Evolutionary conservation across 2,888 invertebrate species (phyloP).

Genomic region (Abrostola tripartita): DNA sequence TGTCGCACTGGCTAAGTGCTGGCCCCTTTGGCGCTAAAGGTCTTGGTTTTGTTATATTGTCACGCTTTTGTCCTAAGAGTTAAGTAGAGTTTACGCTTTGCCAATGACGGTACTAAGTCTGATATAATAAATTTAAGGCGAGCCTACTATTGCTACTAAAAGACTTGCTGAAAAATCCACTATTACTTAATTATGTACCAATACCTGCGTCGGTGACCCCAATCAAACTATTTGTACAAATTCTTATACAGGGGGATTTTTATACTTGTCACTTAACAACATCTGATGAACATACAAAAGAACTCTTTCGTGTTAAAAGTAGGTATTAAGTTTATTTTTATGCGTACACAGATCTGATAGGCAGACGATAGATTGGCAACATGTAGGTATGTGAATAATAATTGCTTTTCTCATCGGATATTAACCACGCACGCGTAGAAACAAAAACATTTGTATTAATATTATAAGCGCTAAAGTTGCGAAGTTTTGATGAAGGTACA

Average conservation of each 20-base stretch:
- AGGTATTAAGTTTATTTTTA: not conserved
- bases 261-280: no score
- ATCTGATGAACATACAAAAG: no score
- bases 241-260: no score
- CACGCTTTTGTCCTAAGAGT: not conserved
- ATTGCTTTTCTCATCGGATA: constrained; percentile 5
- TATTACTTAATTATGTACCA: no score
- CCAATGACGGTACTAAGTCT: no score
- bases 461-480: not conserved
- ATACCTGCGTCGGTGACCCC: no score
- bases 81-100: not conserved
- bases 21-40: not conserved
- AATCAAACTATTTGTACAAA: no score
- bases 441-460: constrained; percentile 1
- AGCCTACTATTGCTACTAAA: no score
- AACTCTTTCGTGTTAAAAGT: not conserved
- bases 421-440: constrained; percentile 5
- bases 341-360: constrained; percentile 19
- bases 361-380: constrained; percentile 17
- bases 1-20: not conserved
- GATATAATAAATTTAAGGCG: no score
- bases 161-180: no score
- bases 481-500: not conserved
- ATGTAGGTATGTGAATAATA: constrained; percentile 8
- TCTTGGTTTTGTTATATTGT: not conserved